Evolutionary conservation across 2,888 invertebrate species (phyloP).

Genomic region (Pocota personata): DNA sequence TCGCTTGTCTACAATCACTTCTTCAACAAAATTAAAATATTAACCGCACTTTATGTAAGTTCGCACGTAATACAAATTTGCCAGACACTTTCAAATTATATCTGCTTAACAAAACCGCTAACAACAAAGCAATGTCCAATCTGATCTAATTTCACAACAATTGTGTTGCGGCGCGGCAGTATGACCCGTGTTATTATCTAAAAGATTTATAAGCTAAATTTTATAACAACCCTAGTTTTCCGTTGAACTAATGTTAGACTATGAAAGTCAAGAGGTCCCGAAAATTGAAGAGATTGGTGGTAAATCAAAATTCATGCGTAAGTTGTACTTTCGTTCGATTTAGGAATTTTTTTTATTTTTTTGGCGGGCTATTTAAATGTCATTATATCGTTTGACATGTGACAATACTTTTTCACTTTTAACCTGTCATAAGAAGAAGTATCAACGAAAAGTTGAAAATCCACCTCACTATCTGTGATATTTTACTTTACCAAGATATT

Average conservation of each 20-base stretch:
- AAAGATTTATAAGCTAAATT: not conserved
- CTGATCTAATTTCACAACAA: constrained; percentile 27
- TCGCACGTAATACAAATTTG: constrained; percentile 12
- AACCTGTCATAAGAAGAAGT: not conserved
- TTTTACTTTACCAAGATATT: not conserved
- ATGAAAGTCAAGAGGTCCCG: not conserved
- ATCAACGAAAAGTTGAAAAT: not conserved
- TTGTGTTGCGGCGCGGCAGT: not conserved
- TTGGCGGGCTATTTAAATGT: too few species aligned
- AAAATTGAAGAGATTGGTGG: too few species aligned
- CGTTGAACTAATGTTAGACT: not conserved
- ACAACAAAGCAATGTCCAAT: not conserved
- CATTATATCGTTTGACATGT: not conserved
- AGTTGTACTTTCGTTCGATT: too few species aligned
- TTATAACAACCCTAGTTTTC: not conserved
- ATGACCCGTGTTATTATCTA: constrained; percentile 2
- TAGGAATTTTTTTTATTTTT: too few species aligned
- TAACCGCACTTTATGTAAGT: not conserved
- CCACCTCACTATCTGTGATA: not conserved
- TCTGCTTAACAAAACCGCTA: not conserved
- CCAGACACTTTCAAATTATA: constrained; percentile 25
- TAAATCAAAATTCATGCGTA: not conserved
- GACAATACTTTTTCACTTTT: not conserved
- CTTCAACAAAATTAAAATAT: not conserved
- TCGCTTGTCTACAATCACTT: not conserved